Evolutionary conservation across 2,113 vertebrate genomes (phyloP).

Genomic region (Odocoileus hemionus): DNA sequence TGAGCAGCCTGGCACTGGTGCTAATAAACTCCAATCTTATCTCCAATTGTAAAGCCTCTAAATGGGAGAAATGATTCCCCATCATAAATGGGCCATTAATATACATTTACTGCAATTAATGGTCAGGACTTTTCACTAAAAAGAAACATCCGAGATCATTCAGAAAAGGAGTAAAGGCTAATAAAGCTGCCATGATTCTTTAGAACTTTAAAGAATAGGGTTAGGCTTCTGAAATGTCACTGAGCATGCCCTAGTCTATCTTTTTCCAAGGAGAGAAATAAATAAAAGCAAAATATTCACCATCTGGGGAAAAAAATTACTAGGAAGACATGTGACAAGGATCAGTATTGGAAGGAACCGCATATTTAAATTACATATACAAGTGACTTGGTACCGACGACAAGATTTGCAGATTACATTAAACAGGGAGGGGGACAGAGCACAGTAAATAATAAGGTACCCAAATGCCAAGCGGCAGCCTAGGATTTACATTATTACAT

Average conservation of each 20-base stretch:
- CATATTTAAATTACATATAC: constrained; percentile 56
- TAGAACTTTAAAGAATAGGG: background rate
- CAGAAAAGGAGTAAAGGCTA: background rate
- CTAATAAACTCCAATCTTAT: constrained; percentile 17
- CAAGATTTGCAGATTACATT: constrained; percentile 47
- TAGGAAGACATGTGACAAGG: background rate
- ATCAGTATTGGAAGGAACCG: background rate
- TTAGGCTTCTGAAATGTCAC: background rate
- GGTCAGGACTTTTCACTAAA: background rate
- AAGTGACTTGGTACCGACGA: constrained; percentile 51
- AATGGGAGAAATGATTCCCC: background rate
- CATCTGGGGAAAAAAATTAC: constrained; percentile 40
- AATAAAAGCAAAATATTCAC: constrained; percentile 37
- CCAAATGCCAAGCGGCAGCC: constrained; percentile 13
- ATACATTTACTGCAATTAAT: background rate
- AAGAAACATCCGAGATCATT: background rate
- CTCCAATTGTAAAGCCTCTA: background rate
- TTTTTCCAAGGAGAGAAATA: constrained; percentile 23
- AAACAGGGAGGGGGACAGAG: background rate
- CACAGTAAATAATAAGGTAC: constrained; percentile 36
- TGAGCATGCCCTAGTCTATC: background rate
- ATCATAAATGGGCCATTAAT: background rate
- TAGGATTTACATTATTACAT: constrained; percentile 50
- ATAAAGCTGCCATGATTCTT: background rate
- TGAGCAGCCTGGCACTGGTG: background rate